Percentiles rank a stretch among this genome's conserved stretches.
Evolutionary conservation across 2,888 invertebrate species (phyloP).

Genomic region (Cataglyphis livida): DNA sequence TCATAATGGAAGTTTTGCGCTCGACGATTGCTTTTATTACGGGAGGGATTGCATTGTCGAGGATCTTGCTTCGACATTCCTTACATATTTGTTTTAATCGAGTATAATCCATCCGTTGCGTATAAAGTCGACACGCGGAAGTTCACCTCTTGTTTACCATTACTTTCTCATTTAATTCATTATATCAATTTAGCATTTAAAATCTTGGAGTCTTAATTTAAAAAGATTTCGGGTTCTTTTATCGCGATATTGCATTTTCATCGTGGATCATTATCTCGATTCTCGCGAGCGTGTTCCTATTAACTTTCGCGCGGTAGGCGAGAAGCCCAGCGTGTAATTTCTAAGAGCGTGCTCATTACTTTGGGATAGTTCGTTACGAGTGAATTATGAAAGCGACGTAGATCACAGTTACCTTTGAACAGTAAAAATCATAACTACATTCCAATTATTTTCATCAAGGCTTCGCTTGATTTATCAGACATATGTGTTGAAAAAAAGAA

Average conservation of each 20-base stretch:
- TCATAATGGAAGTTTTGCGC: slow-evolving; percentile 41
- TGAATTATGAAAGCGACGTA: slow-evolving; percentile 42
- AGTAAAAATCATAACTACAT: slow-evolving; percentile 19
- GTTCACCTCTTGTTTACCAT: not conserved
- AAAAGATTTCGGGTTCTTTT: slow-evolving; percentile 1
- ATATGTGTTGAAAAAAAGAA: not conserved
- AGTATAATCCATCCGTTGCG: not conserved
- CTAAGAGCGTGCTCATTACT: slow-evolving; percentile 43
- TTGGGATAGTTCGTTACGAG: slow-evolving; percentile 49
- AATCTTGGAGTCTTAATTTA: not conserved
- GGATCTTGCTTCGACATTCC: slow-evolving; percentile 3
- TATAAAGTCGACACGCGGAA: not conserved
- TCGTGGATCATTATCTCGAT: slow-evolving; percentile 41
- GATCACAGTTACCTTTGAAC: slow-evolving; percentile 30
- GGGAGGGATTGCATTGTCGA: slow-evolving; percentile 23
- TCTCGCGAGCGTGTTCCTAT: slow-evolving; percentile 40
- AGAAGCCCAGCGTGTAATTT: slow-evolving; percentile 50
- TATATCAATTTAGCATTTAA: not conserved
- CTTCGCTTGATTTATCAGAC: not conserved
- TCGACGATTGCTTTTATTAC: slow-evolving; percentile 36
- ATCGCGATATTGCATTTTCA: slow-evolving; percentile 27
- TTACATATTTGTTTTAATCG: slow-evolving; percentile 16
- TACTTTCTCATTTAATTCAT: not conserved
- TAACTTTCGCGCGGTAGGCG: slow-evolving; percentile 51
- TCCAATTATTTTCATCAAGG: slow-evolving; percentile 17